Evolutionary conservation across 2,113 vertebrate species (phyloP), one percentile per base, ranked within the genome.

Genomic region (Myotis lucifugus): DNA sequence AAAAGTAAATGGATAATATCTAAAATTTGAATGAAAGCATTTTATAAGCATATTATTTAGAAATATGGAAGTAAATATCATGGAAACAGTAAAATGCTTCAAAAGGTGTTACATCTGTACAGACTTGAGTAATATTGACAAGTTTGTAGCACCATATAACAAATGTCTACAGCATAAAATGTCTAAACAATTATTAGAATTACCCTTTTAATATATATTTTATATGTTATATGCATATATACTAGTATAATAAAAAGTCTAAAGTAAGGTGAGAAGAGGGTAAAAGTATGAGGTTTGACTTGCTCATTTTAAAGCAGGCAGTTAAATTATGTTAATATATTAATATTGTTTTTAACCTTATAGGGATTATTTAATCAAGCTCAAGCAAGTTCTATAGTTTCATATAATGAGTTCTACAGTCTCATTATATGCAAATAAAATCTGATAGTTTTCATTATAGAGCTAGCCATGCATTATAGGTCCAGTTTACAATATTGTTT

Each of bases 401-500:
- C 42, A 54, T 66, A 74, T 25, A 25, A 25, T 61, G 23, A 61
- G 56, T 61, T 61, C 23, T 27, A 61, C 23, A 61, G 6, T 37
- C 79, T 84, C 52, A 40, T 42, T 83, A 27, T n/a, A 81, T 37
- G 78, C 61, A 88, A 70, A 40, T 48, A 70, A 90, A 78, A 78
- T 32, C 21, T 91, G 32, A 42, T 73, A 50, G 42, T 59, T 84
- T 91, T 88, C 90, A 78, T 66, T 27, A 69, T 59, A 6, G 70
- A 81, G 3, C 4, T 64, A 61, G 8, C 5, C 50, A n/a, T 67
- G 86, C 90, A 89, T 77, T 69, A 59, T 37, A 61, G 23, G 59
- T 67, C 19, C 2, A 50, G 54, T 56, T 88, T 79, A 87, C 42
- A 94, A 88, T 90, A 74, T 64, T 27, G 23, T 92, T 88, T 90